A percentile compares a stretch with the other conserved stretches of the same genome.
Conservation (phyloP, 2,113 vertebrate genomes). For the Callopanchax toddi region DNA sequence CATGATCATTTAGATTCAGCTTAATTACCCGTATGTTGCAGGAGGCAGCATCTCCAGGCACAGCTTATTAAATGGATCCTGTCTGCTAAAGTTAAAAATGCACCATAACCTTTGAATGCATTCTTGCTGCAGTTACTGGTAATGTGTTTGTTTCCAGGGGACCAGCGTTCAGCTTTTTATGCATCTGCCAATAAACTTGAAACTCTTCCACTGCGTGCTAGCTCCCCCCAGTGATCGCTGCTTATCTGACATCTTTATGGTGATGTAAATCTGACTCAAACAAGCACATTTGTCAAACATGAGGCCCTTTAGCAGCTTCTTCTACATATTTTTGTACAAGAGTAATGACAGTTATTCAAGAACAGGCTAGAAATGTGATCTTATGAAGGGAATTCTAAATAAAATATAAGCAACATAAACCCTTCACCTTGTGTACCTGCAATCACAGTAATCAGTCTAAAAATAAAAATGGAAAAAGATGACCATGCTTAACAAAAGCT, state of each 20-base stretch:
- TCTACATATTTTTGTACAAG: not conserved
- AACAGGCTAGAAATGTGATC: not conserved
- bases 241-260: constrained; percentile 39
- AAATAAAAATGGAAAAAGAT: constrained; percentile 2
- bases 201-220: constrained; percentile 58
- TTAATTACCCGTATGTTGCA: constrained; percentile 6
- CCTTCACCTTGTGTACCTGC: not conserved
- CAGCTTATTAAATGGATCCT: constrained; percentile 16
- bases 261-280: constrained; percentile 1
- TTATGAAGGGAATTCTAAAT: constrained; percentile 4
- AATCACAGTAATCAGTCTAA: not conserved
- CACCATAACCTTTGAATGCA: not conserved
- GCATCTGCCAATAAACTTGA: constrained; percentile 32
- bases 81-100: constrained; percentile 16
- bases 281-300: not conserved
- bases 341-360: not conserved
- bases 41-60: constrained; percentile 12
- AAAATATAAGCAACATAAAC: not conserved
- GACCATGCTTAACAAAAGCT: constrained; percentile 25
- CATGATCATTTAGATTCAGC: not conserved
- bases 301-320: too few species aligned
- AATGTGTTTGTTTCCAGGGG: not conserved
- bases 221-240: constrained; percentile 72
- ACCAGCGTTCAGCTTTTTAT: constrained; percentile 22
- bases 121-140: constrained; percentile 12